Evolutionary conservation across 1,140 invertebrate genomes (phyloP).

Genomic region (Diachasmimorpha longicaudata): DNA sequence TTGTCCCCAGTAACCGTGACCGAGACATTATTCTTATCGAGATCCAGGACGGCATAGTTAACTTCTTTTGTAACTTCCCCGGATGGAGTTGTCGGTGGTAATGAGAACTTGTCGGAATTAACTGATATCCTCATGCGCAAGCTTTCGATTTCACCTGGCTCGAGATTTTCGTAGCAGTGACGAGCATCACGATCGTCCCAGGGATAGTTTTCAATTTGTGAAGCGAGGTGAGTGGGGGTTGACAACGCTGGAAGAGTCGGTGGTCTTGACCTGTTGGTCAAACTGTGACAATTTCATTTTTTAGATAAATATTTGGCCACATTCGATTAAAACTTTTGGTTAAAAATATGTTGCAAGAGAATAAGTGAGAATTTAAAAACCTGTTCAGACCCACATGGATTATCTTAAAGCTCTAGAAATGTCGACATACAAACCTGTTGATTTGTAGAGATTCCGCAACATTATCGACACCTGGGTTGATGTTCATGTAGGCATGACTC

Average conservation of each 20-base stretch:
- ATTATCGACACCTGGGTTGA: conserved; percentile 61
- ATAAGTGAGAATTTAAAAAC: no score
- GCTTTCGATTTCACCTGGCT: conserved; percentile 66
- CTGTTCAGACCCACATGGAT: no score
- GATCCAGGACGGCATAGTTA: conserved; percentile 80
- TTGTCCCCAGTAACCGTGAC: conserved; percentile 19
- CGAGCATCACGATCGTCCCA: conserved; percentile 45
- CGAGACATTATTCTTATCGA: conserved; percentile 62
- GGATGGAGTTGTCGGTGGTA: conserved; percentile 59
- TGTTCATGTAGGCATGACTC: conserved; percentile 71
- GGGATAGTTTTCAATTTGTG: conserved; percentile 22
- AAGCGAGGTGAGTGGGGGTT: not conserved
- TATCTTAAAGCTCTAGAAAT: no score
- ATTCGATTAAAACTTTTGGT: no score
- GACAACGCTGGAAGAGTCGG: not conserved
- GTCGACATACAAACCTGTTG: no score
- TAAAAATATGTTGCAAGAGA: no score
- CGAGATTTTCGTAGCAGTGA: conserved; percentile 72
- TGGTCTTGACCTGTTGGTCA: not conserved
- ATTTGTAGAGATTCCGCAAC: not conserved
- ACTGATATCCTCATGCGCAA: conserved; percentile 54
- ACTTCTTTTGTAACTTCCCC: conserved; percentile 65
- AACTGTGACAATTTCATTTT: not conserved
- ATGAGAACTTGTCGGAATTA: conserved; percentile 50
- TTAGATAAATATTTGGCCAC: no score